Percentiles rank a stretch among this genome's conserved stretches.
Evolutionary conservation across 2,113 vertebrate species (phyloP).

Genomic region (Empidonax traillii): DNA sequence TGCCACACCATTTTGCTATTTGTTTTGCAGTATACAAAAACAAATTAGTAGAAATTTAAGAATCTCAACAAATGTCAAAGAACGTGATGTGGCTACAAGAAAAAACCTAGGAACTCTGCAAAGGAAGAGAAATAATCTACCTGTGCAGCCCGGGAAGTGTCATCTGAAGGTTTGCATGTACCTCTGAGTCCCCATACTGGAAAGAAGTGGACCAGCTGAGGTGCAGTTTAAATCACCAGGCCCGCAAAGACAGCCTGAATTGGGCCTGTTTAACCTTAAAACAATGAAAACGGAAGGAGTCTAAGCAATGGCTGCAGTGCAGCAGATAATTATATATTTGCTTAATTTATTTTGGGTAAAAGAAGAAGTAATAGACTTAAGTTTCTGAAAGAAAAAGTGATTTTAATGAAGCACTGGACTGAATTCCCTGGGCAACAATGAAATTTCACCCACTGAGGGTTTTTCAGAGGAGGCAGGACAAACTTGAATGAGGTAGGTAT

Average conservation of each 20-base stretch:
- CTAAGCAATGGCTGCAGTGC: background rate
- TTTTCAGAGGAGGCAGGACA: background rate
- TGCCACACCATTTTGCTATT: background rate
- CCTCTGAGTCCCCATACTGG: background rate
- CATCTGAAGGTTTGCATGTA: background rate
- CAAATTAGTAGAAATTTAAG: background rate
- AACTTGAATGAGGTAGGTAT: background rate
- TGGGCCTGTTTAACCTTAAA: background rate
- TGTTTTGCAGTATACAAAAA: background rate
- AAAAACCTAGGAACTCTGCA: background rate
- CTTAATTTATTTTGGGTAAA: background rate
- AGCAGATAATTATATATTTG: background rate
- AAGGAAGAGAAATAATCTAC: background rate
- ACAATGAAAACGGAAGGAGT: background rate
- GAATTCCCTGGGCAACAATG: background rate
- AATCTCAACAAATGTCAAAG: background rate
- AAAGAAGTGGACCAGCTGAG: background rate
- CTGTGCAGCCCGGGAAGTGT: background rate
- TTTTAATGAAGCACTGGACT: background rate
- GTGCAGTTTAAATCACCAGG: background rate
- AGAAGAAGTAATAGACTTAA: background rate
- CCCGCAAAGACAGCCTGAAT: background rate
- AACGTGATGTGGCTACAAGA: background rate
- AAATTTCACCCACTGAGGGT: background rate
- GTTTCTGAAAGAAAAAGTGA: background rate